Conservation (phyloP, 2,888 invertebrate genomes). For the Ceriagrion tenellum region DNA sequence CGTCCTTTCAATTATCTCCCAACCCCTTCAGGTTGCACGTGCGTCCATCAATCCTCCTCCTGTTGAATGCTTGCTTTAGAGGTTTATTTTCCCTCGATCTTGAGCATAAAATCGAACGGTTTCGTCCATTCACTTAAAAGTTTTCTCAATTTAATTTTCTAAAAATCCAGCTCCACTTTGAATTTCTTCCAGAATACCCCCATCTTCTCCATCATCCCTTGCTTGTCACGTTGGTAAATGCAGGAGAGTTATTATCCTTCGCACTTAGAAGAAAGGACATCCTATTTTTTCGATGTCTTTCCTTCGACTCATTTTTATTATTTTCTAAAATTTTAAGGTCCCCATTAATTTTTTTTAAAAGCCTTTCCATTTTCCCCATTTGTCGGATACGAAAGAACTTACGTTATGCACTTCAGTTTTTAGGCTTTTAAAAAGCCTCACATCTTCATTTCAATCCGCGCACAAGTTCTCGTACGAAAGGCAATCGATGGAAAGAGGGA, state of each 20-base stretch:
- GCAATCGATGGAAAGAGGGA: not conserved
- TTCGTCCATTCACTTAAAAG: not conserved
- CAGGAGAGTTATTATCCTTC: not conserved
- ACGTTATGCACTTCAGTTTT: not conserved
- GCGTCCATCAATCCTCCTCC: not conserved
- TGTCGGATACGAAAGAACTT: not conserved
- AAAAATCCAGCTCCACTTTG: not conserved
- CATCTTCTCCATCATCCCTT: not conserved
- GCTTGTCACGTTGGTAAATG: not conserved
- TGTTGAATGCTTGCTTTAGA: not conserved
- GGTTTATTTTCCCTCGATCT: not conserved
- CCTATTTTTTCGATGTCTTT: not conserved
- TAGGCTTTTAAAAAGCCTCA: not conserved
- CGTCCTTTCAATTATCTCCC: not conserved
- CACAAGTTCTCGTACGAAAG: not conserved
- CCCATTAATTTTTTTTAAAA: not conserved
- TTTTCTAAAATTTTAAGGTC: too few species aligned
- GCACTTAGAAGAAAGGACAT: not conserved
- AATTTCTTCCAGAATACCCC: not conserved
- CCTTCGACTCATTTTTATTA: not conserved
- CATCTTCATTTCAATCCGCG: not conserved
- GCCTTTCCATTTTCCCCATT: not conserved
- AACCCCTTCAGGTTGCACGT: not conserved
- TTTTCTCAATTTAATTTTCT: not conserved
- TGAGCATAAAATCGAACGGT: not conserved